Evolutionary conservation across 2,888 invertebrate species (phyloP), one percentile per base, ranked within the genome.

Genomic region (Argyresthia goedartella): DNA sequence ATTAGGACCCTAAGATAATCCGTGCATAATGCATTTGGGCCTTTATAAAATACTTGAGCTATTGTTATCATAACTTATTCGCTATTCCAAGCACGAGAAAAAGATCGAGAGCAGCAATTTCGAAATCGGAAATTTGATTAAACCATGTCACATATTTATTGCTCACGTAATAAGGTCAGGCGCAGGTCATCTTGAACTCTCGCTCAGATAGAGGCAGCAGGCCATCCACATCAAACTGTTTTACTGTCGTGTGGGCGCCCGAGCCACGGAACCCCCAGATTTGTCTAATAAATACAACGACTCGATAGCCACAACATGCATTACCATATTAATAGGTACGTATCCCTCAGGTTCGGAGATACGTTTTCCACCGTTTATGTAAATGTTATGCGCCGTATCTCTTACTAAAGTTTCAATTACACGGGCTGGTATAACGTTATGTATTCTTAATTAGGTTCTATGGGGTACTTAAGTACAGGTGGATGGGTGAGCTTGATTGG

Each of bases 321-420:
- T 67, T 64, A 65, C 56, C 63, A 61, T 65, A 62, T 59, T 62
- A 62, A 63, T 60, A 47, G 51, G 54, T 52, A 48, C 52, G 55
- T 52, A 52, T 52, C 44, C 54, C 34, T 35, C 44, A 51, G 44
- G 51, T 45, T 47, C 46, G 44, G 47, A 47, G 50, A 35, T 13
- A 53, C 43, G 11, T 49, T 35, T 49, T 39, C 25, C 39, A 53
- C 54, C 57, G 55, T 62, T 63, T 66, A 67, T 66, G 67, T 62
- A 60, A 67, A 68, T 67, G 60, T 54, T 50, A 59, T 58, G 57
- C 54, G 52, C 55, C 59, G 55, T 60, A 63, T 63, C 62, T 61
- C 56, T 56, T 53, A 54, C 59, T 61, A 62, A 68, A 60, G 65
- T 62, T 64, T 62, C 65, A 65, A 66, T 66, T 66, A 66, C 64